phyloP scores from a whole-genome alignment of 2,797 vertebrate species.

The Sparidentex hasta region DNA sequence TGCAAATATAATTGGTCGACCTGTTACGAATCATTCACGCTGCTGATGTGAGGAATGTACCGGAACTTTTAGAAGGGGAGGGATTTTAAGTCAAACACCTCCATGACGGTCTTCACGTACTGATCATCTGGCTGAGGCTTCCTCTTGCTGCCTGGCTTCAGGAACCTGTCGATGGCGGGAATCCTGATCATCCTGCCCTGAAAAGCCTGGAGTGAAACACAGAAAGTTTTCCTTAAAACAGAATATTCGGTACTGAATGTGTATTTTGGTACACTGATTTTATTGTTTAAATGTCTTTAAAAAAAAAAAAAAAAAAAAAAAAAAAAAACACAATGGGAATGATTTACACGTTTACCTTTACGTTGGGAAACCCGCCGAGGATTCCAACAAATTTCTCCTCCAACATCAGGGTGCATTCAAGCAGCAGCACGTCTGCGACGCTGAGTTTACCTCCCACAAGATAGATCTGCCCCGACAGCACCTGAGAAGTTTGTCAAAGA shows the following conservation, averaged over 20 bases:
- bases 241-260: neutral
- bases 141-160: constrained; percentile 90
- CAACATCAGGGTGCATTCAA: constrained; percentile 88
- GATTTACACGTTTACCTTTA: constrained; percentile 62
- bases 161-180: constrained; percentile 87
- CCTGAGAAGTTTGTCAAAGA: constrained; percentile 75
- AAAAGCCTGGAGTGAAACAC: constrained; percentile 83
- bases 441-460: constrained; percentile 90
- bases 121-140: constrained; percentile 77
- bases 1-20: neutral
- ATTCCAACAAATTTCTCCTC: constrained; percentile 88
- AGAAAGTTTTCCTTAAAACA: neutral
- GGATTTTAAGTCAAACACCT: constrained; percentile 65
- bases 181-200: constrained; percentile 86
- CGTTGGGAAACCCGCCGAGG: constrained; percentile 80
- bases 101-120: constrained; percentile 65
- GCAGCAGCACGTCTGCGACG: constrained; percentile 89
- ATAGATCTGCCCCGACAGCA: constrained; percentile 80
- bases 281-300: too few species aligned
- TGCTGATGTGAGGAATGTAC: neutral
- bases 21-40: neutral
- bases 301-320: too few species aligned
- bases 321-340: too few species aligned
- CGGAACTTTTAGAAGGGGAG: neutral
- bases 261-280: neutral